Conservation (phyloP, 1,140 invertebrate species). For the Marisa cornuarietis region DNA sequence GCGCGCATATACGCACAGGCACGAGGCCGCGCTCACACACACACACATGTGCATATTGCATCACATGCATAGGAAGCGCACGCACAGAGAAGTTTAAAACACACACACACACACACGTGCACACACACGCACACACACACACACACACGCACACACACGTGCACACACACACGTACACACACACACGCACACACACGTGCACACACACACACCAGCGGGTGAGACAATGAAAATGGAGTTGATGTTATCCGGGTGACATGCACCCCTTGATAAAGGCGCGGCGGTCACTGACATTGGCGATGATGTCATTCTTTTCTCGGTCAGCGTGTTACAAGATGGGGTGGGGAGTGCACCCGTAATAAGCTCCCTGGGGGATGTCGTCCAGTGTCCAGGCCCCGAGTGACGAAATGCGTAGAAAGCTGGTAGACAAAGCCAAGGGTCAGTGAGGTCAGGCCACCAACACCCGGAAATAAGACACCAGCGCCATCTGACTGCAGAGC, state of each 20-base stretch:
- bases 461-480: too few species aligned
- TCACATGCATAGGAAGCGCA: too few species aligned
- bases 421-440: neutral
- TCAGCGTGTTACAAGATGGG: neutral
- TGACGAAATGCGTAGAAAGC: too few species aligned
- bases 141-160: constrained; percentile 1
- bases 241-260: neutral
- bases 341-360: too few species aligned
- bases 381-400: too few species aligned
- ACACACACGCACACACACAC: neutral
- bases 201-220: neutral
- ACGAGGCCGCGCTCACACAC: too few species aligned
- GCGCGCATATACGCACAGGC: neutral
- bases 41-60: too few species aligned
- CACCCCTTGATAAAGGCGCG: neutral
- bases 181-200: neutral
- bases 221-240: neutral
- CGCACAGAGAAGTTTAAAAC: too few species aligned
- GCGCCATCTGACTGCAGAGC: too few species aligned
- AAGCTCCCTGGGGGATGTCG: too few species aligned
- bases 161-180: neutral
- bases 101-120: too few species aligned
- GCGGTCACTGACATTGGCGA: neutral
- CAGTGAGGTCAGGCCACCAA: too few species aligned
- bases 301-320: neutral